Base-by-base conservation (phyloP, 2,113 vertebrate species). In the Chloroceryle aenea region DNA sequence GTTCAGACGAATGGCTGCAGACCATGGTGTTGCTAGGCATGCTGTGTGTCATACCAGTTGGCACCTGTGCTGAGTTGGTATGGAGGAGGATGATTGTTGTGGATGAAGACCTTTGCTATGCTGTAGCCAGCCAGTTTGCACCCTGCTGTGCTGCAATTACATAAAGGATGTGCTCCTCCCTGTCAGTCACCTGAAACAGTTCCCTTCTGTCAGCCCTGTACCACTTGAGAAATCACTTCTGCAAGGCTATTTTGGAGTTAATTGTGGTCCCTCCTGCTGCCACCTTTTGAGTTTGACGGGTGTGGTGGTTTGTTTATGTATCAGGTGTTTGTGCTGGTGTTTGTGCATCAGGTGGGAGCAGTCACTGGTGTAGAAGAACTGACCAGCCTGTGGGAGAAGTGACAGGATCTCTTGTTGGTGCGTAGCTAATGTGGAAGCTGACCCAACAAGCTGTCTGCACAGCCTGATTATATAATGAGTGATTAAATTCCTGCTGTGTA, bases 401-500 rank as follows among this genome's bases (percentile, higher is more conserved):
- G 52, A 20, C 50, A 26, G 63, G 72, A 62, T 4, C 22, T 48
- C 63, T 2, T 32, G 21, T 19, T 2, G 6, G 6, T 14, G 30
- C 18, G 73, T 29, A 30, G 22, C 77, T 4, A 11, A 12, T 4
- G 10, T 32, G 50, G 47, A 50, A 71, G 64, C 40, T 3, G 2
- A 85, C 59, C 29, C 71, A 79, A 34, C 29, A 32, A 85, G 76
- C 0, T 0, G 6, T 61, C 56, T 77, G 63, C 52, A 58, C 53
- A 73, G 74, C 34, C 81, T 7, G 34, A 76, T 29, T 43, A 2
- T 45, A 36, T 62, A 77, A 67, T 18, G 75, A 89, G 79, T 71
- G 90, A 86, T 93, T 94, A 74, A 90, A 85, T 90, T 95, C 87
- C 91, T 91, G 87, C 94, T 97, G 96, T 83, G 89, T 83, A 19